Conservation (phyloP, 1,140 invertebrate species). For the Nephotettix cincticeps region DNA sequence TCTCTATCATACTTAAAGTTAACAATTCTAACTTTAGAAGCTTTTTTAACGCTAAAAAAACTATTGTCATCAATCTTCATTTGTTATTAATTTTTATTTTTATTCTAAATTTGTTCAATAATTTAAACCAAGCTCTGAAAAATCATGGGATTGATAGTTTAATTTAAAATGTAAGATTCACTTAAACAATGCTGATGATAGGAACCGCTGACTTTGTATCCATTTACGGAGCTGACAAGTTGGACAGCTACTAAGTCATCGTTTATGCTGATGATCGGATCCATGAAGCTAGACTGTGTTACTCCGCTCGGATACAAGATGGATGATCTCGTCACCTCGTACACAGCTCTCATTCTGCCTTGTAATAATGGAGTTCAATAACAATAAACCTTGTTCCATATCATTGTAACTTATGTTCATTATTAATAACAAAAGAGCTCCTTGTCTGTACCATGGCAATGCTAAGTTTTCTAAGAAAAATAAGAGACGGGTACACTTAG, state of each 20-base stretch:
- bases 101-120: background rate
- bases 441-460: too few relatives aligned
- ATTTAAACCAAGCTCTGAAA: background rate
- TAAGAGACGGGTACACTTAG: too few relatives aligned
- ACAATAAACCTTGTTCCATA: too few relatives aligned
- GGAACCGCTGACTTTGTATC: slow-evolving; percentile 14
- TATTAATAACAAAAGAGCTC: too few relatives aligned
- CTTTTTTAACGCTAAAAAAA: background rate
- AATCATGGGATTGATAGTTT: background rate
- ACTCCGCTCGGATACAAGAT: slow-evolving; percentile 14
- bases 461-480: too few relatives aligned
- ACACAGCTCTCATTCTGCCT: background rate
- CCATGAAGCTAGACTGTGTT: background rate
- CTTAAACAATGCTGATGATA: too few relatives aligned
- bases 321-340: slow-evolving; percentile 16
- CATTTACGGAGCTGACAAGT: slow-evolving; percentile 6
- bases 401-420: too few relatives aligned
- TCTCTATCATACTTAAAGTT: too few relatives aligned
- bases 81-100: background rate
- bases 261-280: background rate
- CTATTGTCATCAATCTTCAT: background rate
- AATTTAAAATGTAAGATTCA: background rate
- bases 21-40: background rate
- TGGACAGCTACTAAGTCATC: background rate
- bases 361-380: background rate